These are phyloP conservation scores for Polylopha cassiicola DNA, from an alignment of 2,888 invertebrate genomes.

Conservation along the genomic window DNA sequence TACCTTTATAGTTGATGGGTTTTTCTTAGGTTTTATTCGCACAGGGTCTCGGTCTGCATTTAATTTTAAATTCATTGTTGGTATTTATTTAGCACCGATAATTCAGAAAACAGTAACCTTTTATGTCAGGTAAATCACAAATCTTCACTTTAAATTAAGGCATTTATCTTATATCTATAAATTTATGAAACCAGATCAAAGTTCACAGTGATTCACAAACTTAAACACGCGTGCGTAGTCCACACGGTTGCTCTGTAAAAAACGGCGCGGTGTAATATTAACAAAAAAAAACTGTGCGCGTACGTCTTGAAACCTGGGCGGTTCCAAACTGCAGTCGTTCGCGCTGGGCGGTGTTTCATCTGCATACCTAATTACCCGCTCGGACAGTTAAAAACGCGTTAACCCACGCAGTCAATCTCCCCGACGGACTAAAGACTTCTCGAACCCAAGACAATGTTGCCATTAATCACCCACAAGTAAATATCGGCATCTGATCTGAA, in stretches of 20 bases:
- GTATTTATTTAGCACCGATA: too few species aligned
- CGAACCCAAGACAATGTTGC: conserved; percentile 55
- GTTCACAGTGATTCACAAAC: too few species aligned
- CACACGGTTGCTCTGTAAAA: too few species aligned
- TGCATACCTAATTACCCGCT: conserved; percentile 57
- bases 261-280: too few species aligned
- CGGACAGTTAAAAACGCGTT: conserved; percentile 57
- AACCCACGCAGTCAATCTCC: conserved; percentile 40
- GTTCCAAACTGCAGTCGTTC: conserved; percentile 46
- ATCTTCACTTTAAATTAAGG: too few species aligned
- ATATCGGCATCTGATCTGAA: conserved; percentile 58
- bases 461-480: conserved; percentile 61
- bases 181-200: too few species aligned
- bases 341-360: conserved; percentile 38
- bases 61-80: conserved; percentile 66
- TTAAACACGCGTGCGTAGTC: too few species aligned
- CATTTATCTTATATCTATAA: too few species aligned
- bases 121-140: too few species aligned
- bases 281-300: conserved; percentile 56
- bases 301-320: conserved; percentile 35
- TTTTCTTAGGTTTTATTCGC: conserved; percentile 37
- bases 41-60: conserved; percentile 58
- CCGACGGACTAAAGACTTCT: conserved; percentile 32
- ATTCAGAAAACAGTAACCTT: too few species aligned
- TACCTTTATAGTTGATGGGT: conserved; percentile 59